These are phyloP conservation scores for Apocheima hispidaria DNA, from an alignment of 2,888 invertebrate species.

Conservation along the genomic window DNA sequence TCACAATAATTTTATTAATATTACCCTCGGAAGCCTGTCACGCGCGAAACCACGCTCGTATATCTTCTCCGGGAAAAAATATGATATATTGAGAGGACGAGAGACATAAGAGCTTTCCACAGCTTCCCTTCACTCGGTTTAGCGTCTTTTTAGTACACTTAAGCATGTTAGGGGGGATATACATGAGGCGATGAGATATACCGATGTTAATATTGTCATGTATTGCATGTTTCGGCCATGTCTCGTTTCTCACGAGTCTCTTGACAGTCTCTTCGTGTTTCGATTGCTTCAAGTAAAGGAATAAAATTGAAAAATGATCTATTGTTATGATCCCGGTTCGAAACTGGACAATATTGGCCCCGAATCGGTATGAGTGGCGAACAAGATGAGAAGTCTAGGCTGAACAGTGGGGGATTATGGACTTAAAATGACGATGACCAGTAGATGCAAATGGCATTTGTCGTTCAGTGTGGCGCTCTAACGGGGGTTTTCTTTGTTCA, in stretches of 20 bases:
- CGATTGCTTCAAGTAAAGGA: not conserved
- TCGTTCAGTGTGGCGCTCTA: too few relatives aligned
- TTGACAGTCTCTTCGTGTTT: constrained; percentile 8
- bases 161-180: constrained; percentile 37
- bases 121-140: constrained; percentile 71
- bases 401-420: too few relatives aligned
- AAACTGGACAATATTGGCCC: too few relatives aligned
- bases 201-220: constrained; percentile 23
- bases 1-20: constrained; percentile 86
- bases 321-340: too few relatives aligned
- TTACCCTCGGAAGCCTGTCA: constrained; percentile 83
- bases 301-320: not conserved
- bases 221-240: constrained; percentile 3
- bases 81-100: constrained; percentile 84
- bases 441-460: too few relatives aligned
- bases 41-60: constrained; percentile 81
- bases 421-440: too few relatives aligned
- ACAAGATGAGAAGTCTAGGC: too few relatives aligned
- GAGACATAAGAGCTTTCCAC: constrained; percentile 77
- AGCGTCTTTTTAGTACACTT: constrained; percentile 67
- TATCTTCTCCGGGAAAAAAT: constrained; percentile 81
- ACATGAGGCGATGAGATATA: constrained; percentile 27
- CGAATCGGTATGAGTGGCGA: too few relatives aligned
- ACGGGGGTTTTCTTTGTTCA: too few relatives aligned
- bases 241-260: not conserved